Evolutionary conservation across 2,113 vertebrate genomes (phyloP), one percentile per base, ranked within the genome.

Genomic region (Corythoichthys haematopterus): DNA sequence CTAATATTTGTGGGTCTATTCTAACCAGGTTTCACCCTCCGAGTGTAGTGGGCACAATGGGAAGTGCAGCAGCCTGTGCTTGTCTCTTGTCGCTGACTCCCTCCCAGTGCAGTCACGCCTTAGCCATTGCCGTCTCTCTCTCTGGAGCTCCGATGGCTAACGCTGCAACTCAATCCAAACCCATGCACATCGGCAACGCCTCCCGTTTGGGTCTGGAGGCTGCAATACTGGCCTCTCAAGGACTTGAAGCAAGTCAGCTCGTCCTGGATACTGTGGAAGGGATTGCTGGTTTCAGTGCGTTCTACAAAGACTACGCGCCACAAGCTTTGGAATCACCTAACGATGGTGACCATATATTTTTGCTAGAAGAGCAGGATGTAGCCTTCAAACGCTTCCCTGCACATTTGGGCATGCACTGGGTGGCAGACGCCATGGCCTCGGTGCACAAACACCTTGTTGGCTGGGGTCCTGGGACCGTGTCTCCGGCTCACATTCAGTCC

Each of bases 351-450:
- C 89, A 92, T 1, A 14, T 77, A 38, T 94, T 95, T 80, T 90
- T 96, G 53, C 68, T 95, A 74, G 94, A 95, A 72, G 87, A 91
- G 66, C 94, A 96, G 83, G 94, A 96, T 60, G 90, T 96, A 0
- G 94, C 87, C 9, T 95, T 96, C 84, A 96, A 96, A 84, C 64
- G 94, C 0, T 95, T 95, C 79, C 94, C 94, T 0, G 94, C 94
- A 55, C 94, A 96, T 74, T 87, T 96, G 45, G 94, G 93, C 12
- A 96, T 95, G 94, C 94, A 96, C 89, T 96, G 94, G 94, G 89
- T 95, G 64, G 92, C 89, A 10, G 94, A 95, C 3, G 94, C 94
- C 3, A 93, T 94, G 10, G 56, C 89, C 69, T 90, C 91, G 0
- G 88, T 94, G 35, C 88, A 93, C 70, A 91, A 93, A 55, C 77